Conservation (phyloP, 2,888 invertebrate species). For the Erynnis tages region DNA sequence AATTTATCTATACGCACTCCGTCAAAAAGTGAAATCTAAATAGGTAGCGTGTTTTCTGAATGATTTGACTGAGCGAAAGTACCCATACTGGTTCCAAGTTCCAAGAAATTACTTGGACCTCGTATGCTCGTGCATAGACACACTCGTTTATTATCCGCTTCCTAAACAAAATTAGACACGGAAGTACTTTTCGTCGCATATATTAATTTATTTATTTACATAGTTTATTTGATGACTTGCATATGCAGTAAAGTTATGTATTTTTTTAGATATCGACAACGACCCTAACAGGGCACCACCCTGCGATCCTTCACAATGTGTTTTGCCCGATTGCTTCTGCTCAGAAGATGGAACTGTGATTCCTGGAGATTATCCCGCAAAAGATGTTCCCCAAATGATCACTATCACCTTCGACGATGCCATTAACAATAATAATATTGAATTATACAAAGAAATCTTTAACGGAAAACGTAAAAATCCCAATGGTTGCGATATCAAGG, state of each 20-base stretch:
- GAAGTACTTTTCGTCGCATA: slow-evolving; percentile 1
- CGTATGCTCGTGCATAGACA: slow-evolving; percentile 19
- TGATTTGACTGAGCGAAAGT: slow-evolving; percentile 73
- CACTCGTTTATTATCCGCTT: slow-evolving; percentile 4
- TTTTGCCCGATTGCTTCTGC: slow-evolving; percentile 96
- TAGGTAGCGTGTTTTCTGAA: slow-evolving; percentile 55
- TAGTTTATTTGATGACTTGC: too few relatives aligned
- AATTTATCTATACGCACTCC: slow-evolving; percentile 36
- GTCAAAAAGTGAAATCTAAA: slow-evolving; percentile 73
- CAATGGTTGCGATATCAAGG: slow-evolving; percentile 95
- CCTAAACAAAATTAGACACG: slow-evolving; percentile 1
- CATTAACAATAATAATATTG: slow-evolving; percentile 97
- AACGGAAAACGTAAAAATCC: slow-evolving; percentile 94
- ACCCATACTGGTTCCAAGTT: slow-evolving; percentile 66
- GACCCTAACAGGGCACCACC: slow-evolving; percentile 96
- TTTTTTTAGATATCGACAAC: slow-evolving; percentile 91
- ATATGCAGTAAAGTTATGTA: slow-evolving; percentile 21
- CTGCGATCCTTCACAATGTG: slow-evolving; percentile 92
- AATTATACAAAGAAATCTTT: slow-evolving; percentile 95
- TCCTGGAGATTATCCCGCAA: slow-evolving; percentile 91
- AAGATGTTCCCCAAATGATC: slow-evolving; percentile 96
- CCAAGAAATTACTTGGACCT: slow-evolving; percentile 18
- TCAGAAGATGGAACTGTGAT: slow-evolving; percentile 94
- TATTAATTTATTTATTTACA: too few relatives aligned
- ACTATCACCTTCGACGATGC: slow-evolving; percentile 97